Conservation (phyloP, 2,888 invertebrate species). For the Rugalucina vietnamica region DNA sequence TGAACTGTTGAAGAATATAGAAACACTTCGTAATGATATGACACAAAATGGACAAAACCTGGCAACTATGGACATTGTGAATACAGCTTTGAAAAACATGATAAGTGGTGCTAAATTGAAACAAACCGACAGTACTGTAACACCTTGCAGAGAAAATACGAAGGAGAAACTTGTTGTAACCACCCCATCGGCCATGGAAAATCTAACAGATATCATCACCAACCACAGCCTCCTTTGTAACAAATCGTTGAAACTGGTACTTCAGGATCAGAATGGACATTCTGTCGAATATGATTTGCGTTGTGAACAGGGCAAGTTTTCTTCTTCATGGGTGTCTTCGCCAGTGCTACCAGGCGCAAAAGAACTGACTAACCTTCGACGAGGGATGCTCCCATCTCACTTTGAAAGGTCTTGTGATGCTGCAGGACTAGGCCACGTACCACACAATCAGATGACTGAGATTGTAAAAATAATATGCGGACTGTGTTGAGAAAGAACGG, state of each 20-base stretch:
- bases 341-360: not conserved
- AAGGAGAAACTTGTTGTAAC: not conserved
- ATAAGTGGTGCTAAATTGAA: no score
- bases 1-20: no score
- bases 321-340: not conserved
- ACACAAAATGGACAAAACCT: no score
- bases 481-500: constrained; percentile 2
- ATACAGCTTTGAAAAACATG: no score
- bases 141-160: not conserved
- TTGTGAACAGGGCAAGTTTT: not conserved
- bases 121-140: no score
- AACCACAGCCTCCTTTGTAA: not conserved
- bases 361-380: not conserved
- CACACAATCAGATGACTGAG: not conserved
- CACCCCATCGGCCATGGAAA: not conserved
- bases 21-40: no score
- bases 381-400: not conserved
- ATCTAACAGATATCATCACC: not conserved
- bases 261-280: not conserved
- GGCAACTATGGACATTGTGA: no score
- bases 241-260: not conserved
- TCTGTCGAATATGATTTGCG: not conserved
- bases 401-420: not conserved
- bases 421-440: not conserved
- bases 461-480: not conserved